Percentiles rank a stretch among this genome's conserved stretches.
These are phyloP conservation scores for Selene dorsalis DNA, from an alignment of 2,797 vertebrate genomes.

Conservation along the genomic window DNA sequence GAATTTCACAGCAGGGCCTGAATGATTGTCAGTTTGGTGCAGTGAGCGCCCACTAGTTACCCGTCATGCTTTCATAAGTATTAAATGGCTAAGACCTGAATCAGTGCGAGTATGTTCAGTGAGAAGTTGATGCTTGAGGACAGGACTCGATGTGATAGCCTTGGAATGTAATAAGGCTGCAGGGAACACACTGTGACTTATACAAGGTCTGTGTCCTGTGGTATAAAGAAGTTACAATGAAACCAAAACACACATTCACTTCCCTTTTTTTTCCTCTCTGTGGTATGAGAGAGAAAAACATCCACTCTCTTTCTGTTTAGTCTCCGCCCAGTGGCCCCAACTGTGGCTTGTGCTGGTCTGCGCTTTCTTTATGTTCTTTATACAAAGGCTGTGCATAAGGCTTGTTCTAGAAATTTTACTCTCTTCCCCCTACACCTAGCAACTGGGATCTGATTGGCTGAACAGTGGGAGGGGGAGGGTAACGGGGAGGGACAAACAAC, in stretches of 20 bases:
- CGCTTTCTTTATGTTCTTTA: constrained; percentile 76
- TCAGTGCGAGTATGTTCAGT: neutral
- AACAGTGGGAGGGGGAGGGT: constrained; percentile 67
- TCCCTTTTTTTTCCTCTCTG: constrained; percentile 42
- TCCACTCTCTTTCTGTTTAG: constrained; percentile 51
- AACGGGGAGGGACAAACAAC: constrained; percentile 56
- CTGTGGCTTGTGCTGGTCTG: constrained; percentile 64
- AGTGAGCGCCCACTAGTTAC: neutral
- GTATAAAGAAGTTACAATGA: constrained; percentile 28
- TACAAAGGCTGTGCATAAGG: constrained; percentile 73
- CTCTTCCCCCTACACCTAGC: constrained; percentile 76
- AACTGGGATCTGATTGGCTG: constrained; percentile 85
- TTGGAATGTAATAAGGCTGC: constrained; percentile 24
- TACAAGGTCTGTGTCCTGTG: constrained; percentile 44
- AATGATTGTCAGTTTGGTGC: neutral
- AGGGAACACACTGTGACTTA: constrained; percentile 49
- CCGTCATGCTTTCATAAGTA: neutral
- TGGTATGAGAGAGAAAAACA: constrained; percentile 51
- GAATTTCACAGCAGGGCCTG: neutral
- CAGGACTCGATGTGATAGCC: constrained; percentile 1
- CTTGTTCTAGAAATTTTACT: constrained; percentile 71
- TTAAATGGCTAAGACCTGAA: neutral
- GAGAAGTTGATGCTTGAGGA: neutral
- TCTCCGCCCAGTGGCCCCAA: constrained; percentile 61
- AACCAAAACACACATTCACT: constrained; percentile 46